Conservation (phyloP, 37 sponge, comb jelly and placozoan genomes). For the Cladorhizidae sp. region DNA sequence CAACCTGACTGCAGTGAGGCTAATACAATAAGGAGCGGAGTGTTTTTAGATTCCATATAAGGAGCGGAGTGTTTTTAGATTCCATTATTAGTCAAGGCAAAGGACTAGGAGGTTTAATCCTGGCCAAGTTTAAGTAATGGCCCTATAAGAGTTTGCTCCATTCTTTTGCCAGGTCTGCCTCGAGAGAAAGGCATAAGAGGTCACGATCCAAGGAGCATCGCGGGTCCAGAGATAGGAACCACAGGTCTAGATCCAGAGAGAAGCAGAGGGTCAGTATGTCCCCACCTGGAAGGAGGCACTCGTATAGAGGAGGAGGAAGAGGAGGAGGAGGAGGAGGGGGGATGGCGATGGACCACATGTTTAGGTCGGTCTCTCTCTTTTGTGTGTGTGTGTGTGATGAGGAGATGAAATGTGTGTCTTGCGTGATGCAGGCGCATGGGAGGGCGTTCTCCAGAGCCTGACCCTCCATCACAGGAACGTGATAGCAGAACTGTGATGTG, state of each 20-base stretch:
- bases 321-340: not conserved
- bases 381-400: too few relatives aligned
- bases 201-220: conserved; percentile 24
- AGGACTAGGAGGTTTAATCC: too few relatives aligned
- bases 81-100: too few relatives aligned
- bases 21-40: too few relatives aligned
- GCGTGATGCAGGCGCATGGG: conserved; percentile 12
- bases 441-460: conserved; percentile 54
- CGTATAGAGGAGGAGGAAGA: not conserved
- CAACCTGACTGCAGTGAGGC: too few relatives aligned
- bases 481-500: conserved; percentile 95
- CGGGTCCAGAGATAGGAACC: not conserved
- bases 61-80: too few relatives aligned
- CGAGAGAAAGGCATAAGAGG: conserved; percentile 28
- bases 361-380: too few relatives aligned
- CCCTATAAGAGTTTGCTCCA: too few relatives aligned
- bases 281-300: not conserved
- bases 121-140: too few relatives aligned
- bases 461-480: conserved; percentile 80
- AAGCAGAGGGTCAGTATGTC: not conserved
- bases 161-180: conserved; percentile 32
- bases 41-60: too few relatives aligned
- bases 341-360: not conserved
- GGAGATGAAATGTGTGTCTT: too few relatives aligned
- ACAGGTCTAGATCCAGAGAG: not conserved